phyloP scores from a whole-genome alignment of 2,888 invertebrate genomes.

The Pyrocoelia pectoralis region DNA sequence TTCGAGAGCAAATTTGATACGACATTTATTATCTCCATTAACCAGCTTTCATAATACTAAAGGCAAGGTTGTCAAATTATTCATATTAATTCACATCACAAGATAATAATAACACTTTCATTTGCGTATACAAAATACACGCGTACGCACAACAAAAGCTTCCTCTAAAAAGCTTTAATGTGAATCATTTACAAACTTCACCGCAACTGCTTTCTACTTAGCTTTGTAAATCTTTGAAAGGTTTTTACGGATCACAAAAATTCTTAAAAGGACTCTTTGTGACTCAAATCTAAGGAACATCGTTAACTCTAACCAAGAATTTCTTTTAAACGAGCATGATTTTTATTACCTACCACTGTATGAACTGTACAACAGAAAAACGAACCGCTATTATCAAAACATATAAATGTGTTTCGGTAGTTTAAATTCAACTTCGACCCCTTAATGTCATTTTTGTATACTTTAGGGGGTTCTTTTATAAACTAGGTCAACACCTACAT shows the following conservation, averaged over 20 bases:
- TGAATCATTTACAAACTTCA: not conserved
- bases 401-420: not conserved
- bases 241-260: constrained; percentile 4
- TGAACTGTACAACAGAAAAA: not conserved
- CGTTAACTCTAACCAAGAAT: not conserved
- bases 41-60: too few relatives aligned
- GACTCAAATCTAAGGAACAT: not conserved
- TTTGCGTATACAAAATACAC: not conserved
- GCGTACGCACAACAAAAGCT: not conserved
- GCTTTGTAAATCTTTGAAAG: not conserved
- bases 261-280: not conserved
- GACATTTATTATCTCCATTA: not conserved
- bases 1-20: not conserved
- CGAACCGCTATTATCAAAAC: not conserved
- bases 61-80: not conserved
- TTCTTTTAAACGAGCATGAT: not conserved
- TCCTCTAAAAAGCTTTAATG: not conserved
- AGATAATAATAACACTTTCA: not conserved
- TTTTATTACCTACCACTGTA: not conserved
- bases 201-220: constrained; percentile 1
- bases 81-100: not conserved
- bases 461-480: not conserved
- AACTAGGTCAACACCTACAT: not conserved
- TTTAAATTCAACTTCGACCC: not conserved
- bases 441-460: not conserved